Conservation (phyloP, 1,140 invertebrate species). For the Aphelinus atriplicis region DNA sequence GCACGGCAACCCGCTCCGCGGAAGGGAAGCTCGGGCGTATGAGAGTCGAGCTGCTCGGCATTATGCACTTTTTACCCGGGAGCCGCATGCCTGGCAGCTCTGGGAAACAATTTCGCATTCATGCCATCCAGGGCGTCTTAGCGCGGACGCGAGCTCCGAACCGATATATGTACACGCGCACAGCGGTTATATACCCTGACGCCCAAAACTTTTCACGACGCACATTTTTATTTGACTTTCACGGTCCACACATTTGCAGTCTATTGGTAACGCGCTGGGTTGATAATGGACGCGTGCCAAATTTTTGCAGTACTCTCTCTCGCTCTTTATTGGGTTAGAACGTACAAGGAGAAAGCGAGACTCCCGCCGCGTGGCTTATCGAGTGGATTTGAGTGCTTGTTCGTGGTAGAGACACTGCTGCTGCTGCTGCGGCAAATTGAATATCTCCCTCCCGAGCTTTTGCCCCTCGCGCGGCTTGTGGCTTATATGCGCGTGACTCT, state of each 20-base stretch:
- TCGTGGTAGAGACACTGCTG: not conserved
- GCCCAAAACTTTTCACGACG: not conserved
- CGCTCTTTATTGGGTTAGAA: not conserved
- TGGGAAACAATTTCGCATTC: constrained; percentile 17
- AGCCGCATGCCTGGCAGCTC: not conserved
- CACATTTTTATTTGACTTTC: not conserved
- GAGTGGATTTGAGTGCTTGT: constrained; percentile 13
- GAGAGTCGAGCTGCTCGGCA: no score
- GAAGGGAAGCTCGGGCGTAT: no score
- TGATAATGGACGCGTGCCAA: no score
- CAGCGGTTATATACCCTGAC: not conserved
- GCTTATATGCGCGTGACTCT: no score
- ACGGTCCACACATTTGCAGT: not conserved
- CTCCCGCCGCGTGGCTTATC: not conserved
- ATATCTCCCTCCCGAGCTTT: not conserved
- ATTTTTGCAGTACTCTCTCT: not conserved
- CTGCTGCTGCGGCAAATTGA: constrained; percentile 3
- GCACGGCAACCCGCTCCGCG: no score
- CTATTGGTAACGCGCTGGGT: no score
- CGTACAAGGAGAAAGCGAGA: not conserved
- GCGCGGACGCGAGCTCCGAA: not conserved
- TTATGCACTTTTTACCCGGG: no score
- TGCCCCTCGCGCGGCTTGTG: no score
- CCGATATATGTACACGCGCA: not conserved
- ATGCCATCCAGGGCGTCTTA: not conserved